Evolutionary conservation across 2,888 invertebrate genomes (phyloP).

Genomic region (Drosophila barbarae): DNA sequence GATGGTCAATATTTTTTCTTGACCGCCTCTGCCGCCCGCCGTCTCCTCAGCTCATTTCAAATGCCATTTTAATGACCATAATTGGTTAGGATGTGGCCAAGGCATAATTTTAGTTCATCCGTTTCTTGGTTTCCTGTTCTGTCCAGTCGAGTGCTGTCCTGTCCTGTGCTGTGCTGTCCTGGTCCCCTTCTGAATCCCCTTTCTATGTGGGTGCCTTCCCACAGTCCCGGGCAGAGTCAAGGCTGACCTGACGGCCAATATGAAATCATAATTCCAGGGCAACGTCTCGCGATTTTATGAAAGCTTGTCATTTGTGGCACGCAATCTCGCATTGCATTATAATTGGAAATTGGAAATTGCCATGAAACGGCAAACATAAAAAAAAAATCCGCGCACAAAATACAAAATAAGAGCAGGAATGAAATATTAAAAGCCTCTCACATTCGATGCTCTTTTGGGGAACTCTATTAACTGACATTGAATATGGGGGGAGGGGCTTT

Average conservation of each 20-base stretch:
- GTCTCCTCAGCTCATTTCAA: constrained; percentile 48
- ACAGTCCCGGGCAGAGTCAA: constrained; percentile 13
- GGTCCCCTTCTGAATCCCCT: constrained; percentile 2
- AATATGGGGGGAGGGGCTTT: neutral
- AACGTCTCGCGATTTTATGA: constrained; percentile 64
- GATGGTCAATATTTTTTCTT: neutral
- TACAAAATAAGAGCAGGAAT: constrained; percentile 2
- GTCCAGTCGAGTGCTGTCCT: constrained; percentile 4
- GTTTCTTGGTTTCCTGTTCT: constrained; percentile 54
- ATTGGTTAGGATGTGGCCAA: constrained; percentile 53
- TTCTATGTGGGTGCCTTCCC: constrained; percentile 48
- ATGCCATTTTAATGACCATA: constrained; percentile 72
- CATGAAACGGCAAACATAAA: constrained; percentile 29
- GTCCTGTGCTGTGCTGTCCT: constrained; percentile 29
- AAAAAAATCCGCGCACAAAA: constrained; percentile 7
- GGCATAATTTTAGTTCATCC: constrained; percentile 62
- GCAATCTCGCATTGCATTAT: constrained; percentile 69
- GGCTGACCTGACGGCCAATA: constrained; percentile 32
- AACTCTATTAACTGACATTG: constrained; percentile 14
- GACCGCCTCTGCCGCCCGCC: neutral
- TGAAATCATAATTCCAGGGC: constrained; percentile 66
- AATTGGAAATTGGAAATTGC: constrained; percentile 69
- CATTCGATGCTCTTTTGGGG: constrained; percentile 1
- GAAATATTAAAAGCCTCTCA: constrained; percentile 20
- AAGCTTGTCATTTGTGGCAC: constrained; percentile 71